Evolutionary conservation across 2,888 invertebrate species (phyloP).

Genomic region (Drosophila antonietae): DNA sequence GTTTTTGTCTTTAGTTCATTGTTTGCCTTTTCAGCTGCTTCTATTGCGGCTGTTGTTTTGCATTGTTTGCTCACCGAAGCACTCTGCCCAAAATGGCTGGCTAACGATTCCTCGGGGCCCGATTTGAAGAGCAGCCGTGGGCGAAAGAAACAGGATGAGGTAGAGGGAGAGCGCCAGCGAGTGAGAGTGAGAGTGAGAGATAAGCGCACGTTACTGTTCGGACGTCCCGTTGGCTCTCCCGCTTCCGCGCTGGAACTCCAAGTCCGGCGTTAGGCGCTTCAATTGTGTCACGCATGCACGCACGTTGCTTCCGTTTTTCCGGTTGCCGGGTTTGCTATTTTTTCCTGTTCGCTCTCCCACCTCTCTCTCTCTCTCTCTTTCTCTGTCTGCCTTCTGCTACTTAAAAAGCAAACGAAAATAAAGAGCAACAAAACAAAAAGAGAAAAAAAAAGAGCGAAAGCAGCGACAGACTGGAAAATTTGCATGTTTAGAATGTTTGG

Average conservation of each 20-base stretch:
- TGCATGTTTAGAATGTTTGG: conserved; percentile 78
- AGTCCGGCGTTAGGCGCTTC: conserved; percentile 70
- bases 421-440: conserved; percentile 23
- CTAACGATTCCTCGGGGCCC: conserved; percentile 78
- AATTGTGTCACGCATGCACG: conserved; percentile 83
- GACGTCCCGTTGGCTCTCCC: conserved; percentile 10
- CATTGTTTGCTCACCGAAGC: conserved; percentile 68
- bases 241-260: background rate
- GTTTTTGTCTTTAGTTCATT: conserved; percentile 57
- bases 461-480: conserved; percentile 82
- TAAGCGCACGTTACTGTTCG: conserved; percentile 51
- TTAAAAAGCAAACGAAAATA: conserved; percentile 37
- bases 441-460: conserved; percentile 29
- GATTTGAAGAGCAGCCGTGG: conserved; percentile 39
- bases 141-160: conserved; percentile 6
- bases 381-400: conserved; percentile 19
- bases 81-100: conserved; percentile 67
- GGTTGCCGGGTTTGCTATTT: conserved; percentile 78
- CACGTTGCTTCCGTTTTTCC: conserved; percentile 82
- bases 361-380: conserved; percentile 6
- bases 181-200: conserved; percentile 36
- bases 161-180: background rate
- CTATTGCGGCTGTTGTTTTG: conserved; percentile 49
- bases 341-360: conserved; percentile 48
- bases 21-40: conserved; percentile 61